Base-by-base conservation (phyloP, 2,888 invertebrate genomes). In the Leucophora obtusa region DNA sequence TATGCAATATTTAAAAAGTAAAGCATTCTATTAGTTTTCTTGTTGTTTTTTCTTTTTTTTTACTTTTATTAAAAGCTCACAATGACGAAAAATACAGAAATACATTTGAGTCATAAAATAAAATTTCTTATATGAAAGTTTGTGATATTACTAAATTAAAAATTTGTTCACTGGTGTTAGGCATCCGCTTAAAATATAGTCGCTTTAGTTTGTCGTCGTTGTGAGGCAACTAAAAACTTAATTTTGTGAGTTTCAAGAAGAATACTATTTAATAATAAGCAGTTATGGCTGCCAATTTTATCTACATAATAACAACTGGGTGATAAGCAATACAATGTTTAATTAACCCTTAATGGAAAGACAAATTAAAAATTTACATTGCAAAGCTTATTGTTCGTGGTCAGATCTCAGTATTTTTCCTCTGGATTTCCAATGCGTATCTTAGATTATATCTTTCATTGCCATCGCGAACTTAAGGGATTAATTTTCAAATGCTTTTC, bases 51-150 rank as follows among this genome's bases (percentile, higher is more conserved):
- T 7, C n/a, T n/a, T n/a, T n/a, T n/a, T n/a, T n/a, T 10, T 2
- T 11, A 14, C 11, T 9, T 43, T 43, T 43, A 14, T 11, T 43
- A 43, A 43, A 43, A 43, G 2, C 14, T 47, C 1, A 11, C 8
- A 38, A 11, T 38, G 38, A 38, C 8, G 11, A 3, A 14, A n/a
- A n/a, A 47, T 47, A n/a, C 1, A 38, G 11, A 38, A 38, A 38
- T 38, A 14, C 8, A 14, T n/a, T 56, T 66, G 15, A 24, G 43
- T 43, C 66, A 56, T 56, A 66, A 56, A 66, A 66, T 50, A 35
- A 28, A 56, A 43, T 66, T 66, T 66, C 56, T 66, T 35, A 54
- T 56, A 66, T 66, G 43, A 66, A 66, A 66, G 66, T 66, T 66
- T 56, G 56, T 54, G 24, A 38, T 10, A 28, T n/a, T 24, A n/a